Evolutionary conservation across 2,888 invertebrate species (phyloP).

Genomic region (Lordiphosa andalusiaca): DNA sequence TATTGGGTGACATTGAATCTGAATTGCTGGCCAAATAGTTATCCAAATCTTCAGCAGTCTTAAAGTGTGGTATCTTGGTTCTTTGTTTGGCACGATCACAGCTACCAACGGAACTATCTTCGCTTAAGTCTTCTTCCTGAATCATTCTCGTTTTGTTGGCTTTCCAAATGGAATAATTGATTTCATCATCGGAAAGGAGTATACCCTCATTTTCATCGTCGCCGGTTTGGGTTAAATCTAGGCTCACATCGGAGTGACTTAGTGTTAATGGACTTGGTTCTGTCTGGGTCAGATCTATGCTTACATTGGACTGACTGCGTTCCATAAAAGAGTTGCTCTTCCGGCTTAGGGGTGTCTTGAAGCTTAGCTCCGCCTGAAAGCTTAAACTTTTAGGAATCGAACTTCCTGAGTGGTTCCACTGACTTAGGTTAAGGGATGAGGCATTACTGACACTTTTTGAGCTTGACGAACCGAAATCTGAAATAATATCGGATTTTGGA

Average conservation of each 20-base stretch:
- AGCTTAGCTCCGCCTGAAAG: slow-evolving; percentile 25
- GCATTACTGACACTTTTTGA: slow-evolving; percentile 1
- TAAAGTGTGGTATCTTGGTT: slow-evolving; percentile 40
- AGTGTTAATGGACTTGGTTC: not conserved
- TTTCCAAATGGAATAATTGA: slow-evolving; percentile 83
- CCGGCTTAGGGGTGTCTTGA: slow-evolving; percentile 35
- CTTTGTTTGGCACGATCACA: slow-evolving; percentile 9
- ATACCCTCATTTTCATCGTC: slow-evolving; percentile 77
- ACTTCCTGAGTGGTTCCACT: not conserved
- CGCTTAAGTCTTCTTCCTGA: not conserved
- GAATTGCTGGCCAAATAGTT: slow-evolving; percentile 29
- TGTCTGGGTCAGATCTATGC: slow-evolving; percentile 67
- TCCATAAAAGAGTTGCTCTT: slow-evolving; percentile 21
- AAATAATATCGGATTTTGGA: no score
- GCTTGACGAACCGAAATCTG: no score
- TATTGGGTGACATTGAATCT: slow-evolving; percentile 49
- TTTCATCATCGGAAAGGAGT: slow-evolving; percentile 82
- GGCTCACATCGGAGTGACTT: slow-evolving; percentile 44
- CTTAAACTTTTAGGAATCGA: slow-evolving; percentile 34
- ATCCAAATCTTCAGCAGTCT: slow-evolving; percentile 48
- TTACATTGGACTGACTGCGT: slow-evolving; percentile 32
- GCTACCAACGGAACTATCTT: slow-evolving; percentile 12
- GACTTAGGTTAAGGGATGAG: not conserved
- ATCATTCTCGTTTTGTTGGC: slow-evolving; percentile 52
- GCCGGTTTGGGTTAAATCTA: slow-evolving; percentile 66